A percentile compares a stretch with the other conserved stretches of the same genome.
Conservation (phyloP, 2,113 vertebrate genomes). For the Hippolais icterina region DNA sequence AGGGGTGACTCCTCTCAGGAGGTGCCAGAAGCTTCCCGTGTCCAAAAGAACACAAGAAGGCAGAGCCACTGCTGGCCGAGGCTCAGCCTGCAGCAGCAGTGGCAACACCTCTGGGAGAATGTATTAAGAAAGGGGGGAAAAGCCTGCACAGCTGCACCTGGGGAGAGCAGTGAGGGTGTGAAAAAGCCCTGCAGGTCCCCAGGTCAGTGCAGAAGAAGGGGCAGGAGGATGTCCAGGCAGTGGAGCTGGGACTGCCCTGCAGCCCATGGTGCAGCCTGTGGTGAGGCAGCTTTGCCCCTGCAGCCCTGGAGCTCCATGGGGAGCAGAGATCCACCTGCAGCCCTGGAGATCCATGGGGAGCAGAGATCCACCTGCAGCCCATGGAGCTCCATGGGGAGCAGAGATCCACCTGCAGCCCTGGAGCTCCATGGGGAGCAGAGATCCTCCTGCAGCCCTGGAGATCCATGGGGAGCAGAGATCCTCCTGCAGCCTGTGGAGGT, state of each 20-base stretch:
- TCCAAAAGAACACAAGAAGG: not conserved
- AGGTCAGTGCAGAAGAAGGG: not conserved
- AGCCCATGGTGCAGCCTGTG: accelerated
- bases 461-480: not conserved
- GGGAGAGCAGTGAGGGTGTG: not conserved
- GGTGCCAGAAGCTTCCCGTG: not conserved
- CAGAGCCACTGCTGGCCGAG: not conserved
- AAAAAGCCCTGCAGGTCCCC: not conserved
- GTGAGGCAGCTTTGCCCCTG: not conserved
- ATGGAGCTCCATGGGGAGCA: no score
- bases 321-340: no score
- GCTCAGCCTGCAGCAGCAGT: not conserved
- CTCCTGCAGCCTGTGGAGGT: not conserved
- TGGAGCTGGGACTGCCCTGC: not conserved
- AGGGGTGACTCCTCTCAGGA: not conserved
- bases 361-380: not conserved
- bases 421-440: no score
- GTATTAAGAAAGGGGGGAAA: not conserved
- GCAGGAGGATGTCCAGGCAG: not conserved
- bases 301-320: not conserved
- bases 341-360: no score
- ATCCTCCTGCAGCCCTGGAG: no score
- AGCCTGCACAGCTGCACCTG: not conserved
- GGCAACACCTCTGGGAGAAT: not conserved
- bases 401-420: not conserved